Percentiles rank a stretch among this genome's conserved stretches.
Evolutionary conservation across 2,888 invertebrate genomes (phyloP).

Genomic region (Anthrax anthrax): DNA sequence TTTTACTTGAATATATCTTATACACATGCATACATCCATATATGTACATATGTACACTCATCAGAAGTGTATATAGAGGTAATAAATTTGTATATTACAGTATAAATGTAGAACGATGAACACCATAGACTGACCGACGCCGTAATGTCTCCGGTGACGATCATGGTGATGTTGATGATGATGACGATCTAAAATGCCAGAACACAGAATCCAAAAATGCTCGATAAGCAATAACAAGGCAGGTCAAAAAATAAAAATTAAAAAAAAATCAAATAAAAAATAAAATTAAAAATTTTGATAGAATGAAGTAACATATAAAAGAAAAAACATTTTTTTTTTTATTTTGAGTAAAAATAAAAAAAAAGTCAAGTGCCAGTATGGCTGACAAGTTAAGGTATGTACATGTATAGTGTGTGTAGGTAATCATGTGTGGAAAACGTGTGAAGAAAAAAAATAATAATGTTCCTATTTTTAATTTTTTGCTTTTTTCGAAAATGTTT

Average conservation of each 20-base stretch:
- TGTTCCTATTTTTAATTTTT: no score
- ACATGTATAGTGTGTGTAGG: no score
- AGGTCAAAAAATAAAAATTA: not conserved
- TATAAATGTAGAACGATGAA: not conserved
- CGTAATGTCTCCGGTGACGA: constrained; percentile 1
- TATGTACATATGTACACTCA: not conserved
- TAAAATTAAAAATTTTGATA: not conserved
- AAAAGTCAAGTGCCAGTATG: not conserved
- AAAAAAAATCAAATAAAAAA: not conserved
- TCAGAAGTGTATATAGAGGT: no score
- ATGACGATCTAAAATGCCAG: not conserved
- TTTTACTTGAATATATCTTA: no score
- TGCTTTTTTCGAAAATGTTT: constrained; percentile 1
- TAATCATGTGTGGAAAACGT: not conserved
- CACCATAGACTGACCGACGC: constrained; percentile 1
- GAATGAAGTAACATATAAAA: no score
- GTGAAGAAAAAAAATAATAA: not conserved
- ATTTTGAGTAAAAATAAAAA: not conserved
- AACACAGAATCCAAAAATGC: not conserved
- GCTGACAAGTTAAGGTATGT: not conserved
- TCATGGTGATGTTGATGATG: not conserved
- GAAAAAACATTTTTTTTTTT: no score
- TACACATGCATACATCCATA: not conserved
- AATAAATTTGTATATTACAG: no score
- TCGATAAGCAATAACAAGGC: not conserved